Evolutionary conservation across 2,797 vertebrate genomes (phyloP), one percentile per base, ranked within the genome.

Genomic region (Zenarchopterus dispar): DNA sequence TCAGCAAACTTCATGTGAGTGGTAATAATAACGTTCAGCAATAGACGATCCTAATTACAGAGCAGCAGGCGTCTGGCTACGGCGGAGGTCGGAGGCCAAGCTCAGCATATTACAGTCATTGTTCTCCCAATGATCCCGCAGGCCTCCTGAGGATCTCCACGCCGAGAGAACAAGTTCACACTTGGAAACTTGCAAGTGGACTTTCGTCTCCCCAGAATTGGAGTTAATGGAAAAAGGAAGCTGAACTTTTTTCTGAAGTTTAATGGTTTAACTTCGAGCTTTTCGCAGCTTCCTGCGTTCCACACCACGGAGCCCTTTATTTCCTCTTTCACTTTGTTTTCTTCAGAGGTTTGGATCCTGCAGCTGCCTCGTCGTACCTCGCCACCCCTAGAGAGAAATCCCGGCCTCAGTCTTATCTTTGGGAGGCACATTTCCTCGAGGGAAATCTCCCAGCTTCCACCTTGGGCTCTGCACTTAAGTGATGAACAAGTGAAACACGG

Each of bases 401-500:
- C 70, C 58, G 84, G 73, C 83, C 62, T 47, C 51, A 42, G 80
- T 75, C 86, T 91, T 91, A 91, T 90, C 90, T 88, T 60, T 15
- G 42, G 61, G 60, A 80, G 85, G 62, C 90, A 91, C 90, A 88
- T 88, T 88, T 86, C 45, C 86, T 72, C 69, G 3, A 60, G 88
- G 88, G 90, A 89, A 90, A 91, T 90, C 87, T 89, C 72, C 71
- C 78, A 65, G 70, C 70, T 74, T 83, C 80, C 88, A 90, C 90
- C 90, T 91, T 84, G 84, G 73, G 80, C 71, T 85, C 82, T 85
- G 81, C 81, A 57, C 84, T 88, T 85, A 88, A 85, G 84, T 84
- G 86, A 88, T 81, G 90, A 89, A 88, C 87, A 88, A 89, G 82
- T 82, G 73, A 75, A 89, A 88, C 87, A 89, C 60, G 88, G 84